These are phyloP conservation scores for Eilema sororculum DNA, from an alignment of 2,888 invertebrate genomes.

Conservation along the genomic window DNA sequence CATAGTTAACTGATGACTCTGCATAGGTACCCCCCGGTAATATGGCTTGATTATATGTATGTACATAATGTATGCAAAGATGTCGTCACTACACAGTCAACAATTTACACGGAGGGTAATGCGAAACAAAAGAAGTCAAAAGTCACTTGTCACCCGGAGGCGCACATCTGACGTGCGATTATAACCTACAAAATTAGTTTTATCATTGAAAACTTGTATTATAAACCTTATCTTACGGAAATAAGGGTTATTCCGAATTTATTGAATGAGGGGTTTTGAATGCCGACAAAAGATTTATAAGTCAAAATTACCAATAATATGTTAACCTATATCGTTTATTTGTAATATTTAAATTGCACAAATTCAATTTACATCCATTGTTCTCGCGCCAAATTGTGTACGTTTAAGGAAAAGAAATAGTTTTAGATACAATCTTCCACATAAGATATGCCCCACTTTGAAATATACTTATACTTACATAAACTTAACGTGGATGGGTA, in stretches of 20 bases:
- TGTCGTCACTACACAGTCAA: slow-evolving; percentile 22
- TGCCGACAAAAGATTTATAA: slow-evolving; percentile 61
- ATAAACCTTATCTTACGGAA: slow-evolving; percentile 24
- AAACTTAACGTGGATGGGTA: too few relatives aligned
- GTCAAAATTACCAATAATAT: slow-evolving; percentile 59
- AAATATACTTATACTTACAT: too few relatives aligned
- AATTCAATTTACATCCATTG: slow-evolving; percentile 48
- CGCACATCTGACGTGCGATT: slow-evolving; percentile 57
- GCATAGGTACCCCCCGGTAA: too few relatives aligned
- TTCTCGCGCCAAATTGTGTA: slow-evolving; percentile 9
- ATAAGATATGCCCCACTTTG: too few relatives aligned
- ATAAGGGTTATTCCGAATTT: slow-evolving; percentile 28
- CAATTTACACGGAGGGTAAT: slow-evolving; percentile 42
- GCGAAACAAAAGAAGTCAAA: slow-evolving; percentile 75
- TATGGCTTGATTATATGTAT: too few relatives aligned
- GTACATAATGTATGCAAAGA: not conserved
- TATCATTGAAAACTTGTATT: slow-evolving; percentile 21
- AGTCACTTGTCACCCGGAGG: slow-evolving; percentile 74
- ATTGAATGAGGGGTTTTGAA: slow-evolving; percentile 27
- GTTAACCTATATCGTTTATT: slow-evolving; percentile 46
- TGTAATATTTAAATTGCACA: slow-evolving; percentile 50
- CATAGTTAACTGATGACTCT: too few relatives aligned
- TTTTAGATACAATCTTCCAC: not conserved
- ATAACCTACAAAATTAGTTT: slow-evolving; percentile 45
- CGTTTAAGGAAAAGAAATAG: not conserved